Evolutionary conservation across 2,113 vertebrate genomes (phyloP).

Genomic region (Oryzias javanicus): DNA sequence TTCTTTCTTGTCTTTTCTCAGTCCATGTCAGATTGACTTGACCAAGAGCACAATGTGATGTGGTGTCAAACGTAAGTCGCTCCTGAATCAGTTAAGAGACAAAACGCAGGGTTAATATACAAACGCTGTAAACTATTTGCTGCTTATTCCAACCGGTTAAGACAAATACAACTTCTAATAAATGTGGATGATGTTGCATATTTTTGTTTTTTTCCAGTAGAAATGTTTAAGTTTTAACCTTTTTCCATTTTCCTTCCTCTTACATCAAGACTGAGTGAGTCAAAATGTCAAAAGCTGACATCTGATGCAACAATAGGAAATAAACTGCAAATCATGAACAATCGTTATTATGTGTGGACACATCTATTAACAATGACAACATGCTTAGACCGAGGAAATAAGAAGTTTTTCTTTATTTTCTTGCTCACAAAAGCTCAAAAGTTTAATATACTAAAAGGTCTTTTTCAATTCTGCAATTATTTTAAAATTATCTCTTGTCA

Average conservation of each 20-base stretch:
- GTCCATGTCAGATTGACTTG: conserved; percentile 4
- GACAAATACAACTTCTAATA: not conserved
- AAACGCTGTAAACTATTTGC: not conserved
- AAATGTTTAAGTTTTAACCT: not conserved
- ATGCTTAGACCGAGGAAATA: not conserved
- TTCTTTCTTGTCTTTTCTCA: not conserved
- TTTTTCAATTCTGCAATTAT: too few relatives aligned
- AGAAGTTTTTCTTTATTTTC: not conserved
- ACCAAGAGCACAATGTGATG: conserved; percentile 1
- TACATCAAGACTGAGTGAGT: conserved; percentile 19
- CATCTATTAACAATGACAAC: conserved; percentile 1
- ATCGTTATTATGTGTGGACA: conserved; percentile 13
- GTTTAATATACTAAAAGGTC: too few relatives aligned
- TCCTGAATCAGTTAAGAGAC: too few relatives aligned
- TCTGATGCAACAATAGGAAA: conserved; percentile 47
- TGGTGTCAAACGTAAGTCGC: not conserved
- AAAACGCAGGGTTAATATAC: too few relatives aligned
- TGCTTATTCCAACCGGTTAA: conserved; percentile 11
- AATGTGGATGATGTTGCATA: not conserved
- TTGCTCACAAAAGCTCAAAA: too few relatives aligned
- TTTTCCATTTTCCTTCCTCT: not conserved
- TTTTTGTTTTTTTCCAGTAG: not conserved
- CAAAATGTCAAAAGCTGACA: conserved; percentile 19
- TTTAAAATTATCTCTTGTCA: too few relatives aligned
- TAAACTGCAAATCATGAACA: conserved; percentile 7